Base-by-base conservation (phyloP, 2,113 vertebrate genomes). In the Ctenomys sociabilis region DNA sequence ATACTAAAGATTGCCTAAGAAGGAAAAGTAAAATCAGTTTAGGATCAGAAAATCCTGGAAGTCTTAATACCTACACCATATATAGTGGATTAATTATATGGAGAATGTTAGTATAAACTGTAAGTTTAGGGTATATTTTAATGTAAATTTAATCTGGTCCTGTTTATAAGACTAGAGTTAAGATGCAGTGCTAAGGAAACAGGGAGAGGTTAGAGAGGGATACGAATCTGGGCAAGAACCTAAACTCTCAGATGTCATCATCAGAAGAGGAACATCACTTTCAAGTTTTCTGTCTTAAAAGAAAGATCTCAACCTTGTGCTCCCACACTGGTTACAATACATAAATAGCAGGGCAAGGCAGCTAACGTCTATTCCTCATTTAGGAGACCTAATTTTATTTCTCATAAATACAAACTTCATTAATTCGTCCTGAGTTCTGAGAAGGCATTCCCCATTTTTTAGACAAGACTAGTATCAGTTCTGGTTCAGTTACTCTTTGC, bases 51-150 rank as follows among this genome's bases (percentile, higher is more conserved):
- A 95, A n/a, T 30, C 49, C 83, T 40, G n/a, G 28, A 63, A 87
- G 16, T 24, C 17, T 61, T 70, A 72, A 84, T 37, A 80, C 4
- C 1, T n/a, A 84, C 7, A 57, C 49, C 13, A 35, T 49, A 43
- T 13, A 5, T 61, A 93, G 91, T 66, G 37, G 21, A 90, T 91
- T 95, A 95, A 86, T 77, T 77, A 66, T 21, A 88, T 14, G 88
- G 26, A 59, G 7, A 82, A 85, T 45, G 75, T 59, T 37, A 96
- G 7, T 43, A 92, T 37, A 45, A 64, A 80, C 3, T 45, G 81
- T 77, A 92, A 88, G 35, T 88, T 88, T 78, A 85, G 1, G 0
- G 12, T 84, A 2, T 70, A 10, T 54, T 92, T 85, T 82, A 96
- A 64, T 81, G 5, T n/a, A 59, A 93, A 77, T 73, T 19, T 78